Evolutionary conservation across 2,888 invertebrate species (phyloP), one percentile per base, ranked within the genome.

Genomic region (Theretra japonica): DNA sequence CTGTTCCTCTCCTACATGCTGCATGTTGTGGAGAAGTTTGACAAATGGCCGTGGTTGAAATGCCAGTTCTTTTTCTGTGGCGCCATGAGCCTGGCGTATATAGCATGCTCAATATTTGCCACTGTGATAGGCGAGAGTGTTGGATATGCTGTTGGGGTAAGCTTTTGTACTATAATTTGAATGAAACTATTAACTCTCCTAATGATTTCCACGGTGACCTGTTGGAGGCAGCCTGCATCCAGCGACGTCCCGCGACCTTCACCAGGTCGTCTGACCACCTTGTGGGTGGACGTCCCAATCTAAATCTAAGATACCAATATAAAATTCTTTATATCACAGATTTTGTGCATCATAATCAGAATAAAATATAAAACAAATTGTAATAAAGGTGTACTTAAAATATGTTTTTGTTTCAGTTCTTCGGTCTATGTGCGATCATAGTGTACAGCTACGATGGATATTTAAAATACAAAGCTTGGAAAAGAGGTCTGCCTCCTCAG

Each of bases 31-130:
- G 98, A 98, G 90, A 97, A 97, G 86, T 96, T 96, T 77, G 96
- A 96, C 84, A 96, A 95, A 81, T 95, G 97, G 82, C 98, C 98
- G 0, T 98, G 98, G 98, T 91, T 97, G 57, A 97, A 97, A 88
- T 95, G 96, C 78, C 98, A 98, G 91, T 95, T 97, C 79, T 92
- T 95, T 69, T 98, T 95, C 90, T 97, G 97, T 83, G 93, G 93
- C 0, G 75, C 96, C 0, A 96, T 97, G 96, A 92, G 96, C 0
- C 84, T 96, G 21, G 95, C 96, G 33, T 98, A 97, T 83, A 94
- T 98, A 68, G 95, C 97, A 69, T 97, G 97, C 21, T 96, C 97
- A 0, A 95, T 96, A 76, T 95, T 98, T 73, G 96, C 96, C 5
- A 95, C 96, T 2, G 95, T 96, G 0, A 94, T 95, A 68, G 95